These are phyloP conservation scores for Drosophila lowei DNA, from an alignment of 1,140 invertebrate species.

Conservation along the genomic window DNA sequence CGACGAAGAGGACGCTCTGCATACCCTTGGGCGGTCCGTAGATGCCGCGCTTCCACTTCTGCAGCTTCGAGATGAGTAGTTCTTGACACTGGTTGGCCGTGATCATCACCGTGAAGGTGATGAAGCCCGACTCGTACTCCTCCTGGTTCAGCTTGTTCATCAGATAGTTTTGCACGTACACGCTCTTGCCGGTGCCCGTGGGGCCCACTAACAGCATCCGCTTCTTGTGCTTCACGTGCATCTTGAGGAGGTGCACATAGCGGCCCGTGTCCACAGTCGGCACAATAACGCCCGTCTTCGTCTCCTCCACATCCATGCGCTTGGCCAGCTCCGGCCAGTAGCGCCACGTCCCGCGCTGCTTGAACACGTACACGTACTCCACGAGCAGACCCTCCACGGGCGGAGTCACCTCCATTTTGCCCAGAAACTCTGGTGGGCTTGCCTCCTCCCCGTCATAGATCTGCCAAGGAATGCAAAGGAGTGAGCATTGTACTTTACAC, in stretches of 20 bases:
- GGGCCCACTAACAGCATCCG: slow-evolving; percentile 93
- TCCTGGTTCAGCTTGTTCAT: slow-evolving; percentile 91
- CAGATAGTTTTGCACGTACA: slow-evolving; percentile 93
- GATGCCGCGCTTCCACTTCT: slow-evolving; percentile 90
- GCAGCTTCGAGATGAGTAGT: slow-evolving; percentile 90
- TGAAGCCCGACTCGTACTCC: slow-evolving; percentile 90
- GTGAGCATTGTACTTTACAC: too few relatives aligned
- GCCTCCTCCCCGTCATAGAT: slow-evolving; percentile 84
- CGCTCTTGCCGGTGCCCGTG: slow-evolving; percentile 96
- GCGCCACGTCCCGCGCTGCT: slow-evolving; percentile 91
- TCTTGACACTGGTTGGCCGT: slow-evolving; percentile 94
- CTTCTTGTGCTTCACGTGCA: slow-evolving; percentile 87
- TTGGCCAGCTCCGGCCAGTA: slow-evolving; percentile 87
- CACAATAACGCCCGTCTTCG: slow-evolving; percentile 83
- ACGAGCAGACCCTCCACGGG: slow-evolving; percentile 90
- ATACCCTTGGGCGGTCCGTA: slow-evolving; percentile 92
- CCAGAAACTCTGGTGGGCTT: slow-evolving; percentile 87
- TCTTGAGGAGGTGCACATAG: slow-evolving; percentile 87
- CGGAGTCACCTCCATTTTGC: slow-evolving; percentile 88
- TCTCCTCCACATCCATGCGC: slow-evolving; percentile 76
- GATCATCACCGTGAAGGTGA: slow-evolving; percentile 95
- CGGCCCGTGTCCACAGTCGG: slow-evolving; percentile 94
- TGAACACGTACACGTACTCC: slow-evolving; percentile 91
- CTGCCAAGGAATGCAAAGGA: slow-evolving; percentile 6
- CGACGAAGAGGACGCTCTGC: slow-evolving; percentile 92